Evolutionary conservation across 1,140 invertebrate genomes (phyloP), one percentile per base, ranked within the genome.

Genomic region (Hycleus cichorii): DNA sequence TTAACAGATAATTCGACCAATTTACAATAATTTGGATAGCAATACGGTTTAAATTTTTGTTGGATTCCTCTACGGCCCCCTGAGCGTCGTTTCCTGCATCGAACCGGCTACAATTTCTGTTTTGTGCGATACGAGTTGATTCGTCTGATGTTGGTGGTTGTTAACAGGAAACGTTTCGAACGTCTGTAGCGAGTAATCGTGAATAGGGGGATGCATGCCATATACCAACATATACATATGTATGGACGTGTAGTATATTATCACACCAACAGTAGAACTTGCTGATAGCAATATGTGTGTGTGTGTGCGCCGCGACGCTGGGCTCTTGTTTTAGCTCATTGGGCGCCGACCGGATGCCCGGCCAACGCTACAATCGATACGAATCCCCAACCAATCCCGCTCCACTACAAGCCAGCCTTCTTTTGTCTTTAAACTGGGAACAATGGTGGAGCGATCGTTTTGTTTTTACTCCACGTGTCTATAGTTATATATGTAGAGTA

Each of bases 291-390:
- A 5, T 42, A 42, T 42, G 40, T 42, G 40, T 42, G 2, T 42
- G 40, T 57, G 38, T 62, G 60, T 58, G 63, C 66, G 65, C 62
- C 65, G 64, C 59, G 60, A 62, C 62, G 62, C 43, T 49, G 56
- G 18, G 59, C 68, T 65, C 65, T 71, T 71, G 69, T 71, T 71
- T 71, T 71, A 71, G 69, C 69, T 71, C 68, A 71, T 71, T 71
- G 69, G 69, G 68, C 68, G 69, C 69, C 68, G 62, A 68, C 67
- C 68, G 69, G 69, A 70, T 70, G 64, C 69, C 65, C 68, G 67
- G 64, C 69, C 66, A 68, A 62, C 63, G 67, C 67, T 63, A 65
- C 64, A 71, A 71, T 71, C 69, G 69, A 71, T 71, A 71, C 68
- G 59, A 54, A 64, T 50, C 68, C 62, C 66, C 64, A 63, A 68